Evolutionary conservation across 2,113 vertebrate genomes (phyloP), one percentile per base, ranked within the genome.

Genomic region (Guaruba guarouba): DNA sequence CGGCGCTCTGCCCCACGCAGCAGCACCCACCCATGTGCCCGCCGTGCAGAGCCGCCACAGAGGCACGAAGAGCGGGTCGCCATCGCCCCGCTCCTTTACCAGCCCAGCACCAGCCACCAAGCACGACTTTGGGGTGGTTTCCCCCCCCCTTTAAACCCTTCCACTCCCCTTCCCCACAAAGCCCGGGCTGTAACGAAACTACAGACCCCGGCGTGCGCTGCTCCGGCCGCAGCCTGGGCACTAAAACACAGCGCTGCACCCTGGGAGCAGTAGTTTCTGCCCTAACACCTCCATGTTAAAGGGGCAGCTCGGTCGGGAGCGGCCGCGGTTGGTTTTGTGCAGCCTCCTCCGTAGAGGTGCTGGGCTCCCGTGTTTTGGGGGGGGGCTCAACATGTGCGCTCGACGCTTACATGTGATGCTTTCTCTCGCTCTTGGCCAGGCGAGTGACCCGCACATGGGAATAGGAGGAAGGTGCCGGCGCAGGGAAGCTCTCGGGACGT

Each of bases 231-330:
- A 2, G 9, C 1, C 46, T 17, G 54, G 35, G 2, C 33, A 22
- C 44, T 18, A 7, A 8, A 31, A 22, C 81, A 19, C 5, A 46
- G 80, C 73, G 31, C 86, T 64, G 95, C 2, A 17, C 86, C 5
- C 95, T 73, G 97, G 96, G 95, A 95, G 62, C 76, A 1, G 95
- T 92, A 96, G 96, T 97, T 93, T 10, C 52, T 63, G 69, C 35
- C 1, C 1, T 1, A 0, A 18, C 70, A 19, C 73, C 41, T 94
- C 79, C 91, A 83, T 82, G 75, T 96, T 94, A 92, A 96, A 95
- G 93, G 70, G 80, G 7, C 95, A 92, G 87, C 67, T 15, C 14
- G 3, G 0, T 7, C 13, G 28, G 61, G 37, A 73, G 48, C 52
- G 10, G 29, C 59, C 14, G 28, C 7, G 1, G 5, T 2, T 4